Base-by-base conservation (phyloP, 2,888 invertebrate genomes). In the Sclerodermus sp. region DNA sequence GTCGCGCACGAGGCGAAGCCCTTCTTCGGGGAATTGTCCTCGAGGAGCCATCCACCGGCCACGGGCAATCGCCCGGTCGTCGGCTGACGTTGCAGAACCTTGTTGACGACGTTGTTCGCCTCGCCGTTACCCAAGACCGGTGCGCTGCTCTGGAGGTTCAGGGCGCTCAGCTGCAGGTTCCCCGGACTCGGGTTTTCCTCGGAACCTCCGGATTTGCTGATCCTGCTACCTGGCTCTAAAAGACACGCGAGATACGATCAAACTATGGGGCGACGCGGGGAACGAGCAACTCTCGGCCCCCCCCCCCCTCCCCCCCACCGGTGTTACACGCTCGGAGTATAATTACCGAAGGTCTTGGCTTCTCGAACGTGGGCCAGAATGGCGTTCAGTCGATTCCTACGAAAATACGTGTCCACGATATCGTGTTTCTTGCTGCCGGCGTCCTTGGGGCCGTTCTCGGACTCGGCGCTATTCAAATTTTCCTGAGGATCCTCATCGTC, bases 171-270 rank as follows among this genome's bases (percentile, higher is more conserved):
- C 44, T 71, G 75, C 2, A 60, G 57, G 51, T 62, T 60, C 1
- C 38, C 52, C 1, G 46, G 51, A 0, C 66, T 58, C 13, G 56
- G 49, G 1, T 51, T 30, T 5, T 77, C 77, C 32, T 74, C 74
- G 1, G 76, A 73, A 1, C 76, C 73, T 10, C 76, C 77, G 1
- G 77, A 76, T 49, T 68, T 76, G 53, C 76, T 73, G 15, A 71
- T 46, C 15, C 77, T 64, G 30, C 60, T 70, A 3, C 62, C 62
- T 3, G 56, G 57, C 32, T 76, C 77, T 77, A 61, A 8, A 23
- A 23, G n/a, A n/a, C n/a, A 4, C 34, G 10, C 12, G 6, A n/a
- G 34, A 34, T 30, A 9, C 10, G 30, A 6, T 10, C 6, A 34
- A n/a, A n/a, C 10, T 34, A 34, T 12, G 34, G n/a, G n/a, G n/a